A percentile compares a stretch with the other conserved stretches of the same genome.
phyloP scores from a whole-genome alignment of 2,113 vertebrate genomes.

The Larimichthys crocea region DNA sequence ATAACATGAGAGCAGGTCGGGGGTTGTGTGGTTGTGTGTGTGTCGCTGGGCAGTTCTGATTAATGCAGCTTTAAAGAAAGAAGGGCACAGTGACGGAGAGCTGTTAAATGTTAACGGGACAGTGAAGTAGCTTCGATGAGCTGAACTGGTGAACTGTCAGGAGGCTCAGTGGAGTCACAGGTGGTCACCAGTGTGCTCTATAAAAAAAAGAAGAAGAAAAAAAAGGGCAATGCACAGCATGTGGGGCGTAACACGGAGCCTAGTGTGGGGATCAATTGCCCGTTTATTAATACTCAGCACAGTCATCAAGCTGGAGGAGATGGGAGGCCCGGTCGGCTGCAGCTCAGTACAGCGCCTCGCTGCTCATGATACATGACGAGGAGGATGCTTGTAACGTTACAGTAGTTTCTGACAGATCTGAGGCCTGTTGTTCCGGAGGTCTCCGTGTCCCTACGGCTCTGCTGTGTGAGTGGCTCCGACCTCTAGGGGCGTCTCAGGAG shows the following conservation, averaged over 20 bases:
- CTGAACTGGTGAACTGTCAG: slow-evolving; percentile 24
- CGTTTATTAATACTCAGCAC: not conserved
- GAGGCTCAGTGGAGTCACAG: slow-evolving; percentile 18
- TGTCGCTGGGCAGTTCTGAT: not conserved
- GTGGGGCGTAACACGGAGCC: not conserved
- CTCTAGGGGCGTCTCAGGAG: slow-evolving; percentile 63
- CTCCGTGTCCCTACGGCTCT: slow-evolving; percentile 57
- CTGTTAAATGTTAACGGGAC: not conserved
- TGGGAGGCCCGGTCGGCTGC: slow-evolving; percentile 4
- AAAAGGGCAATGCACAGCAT: slow-evolving; percentile 35
- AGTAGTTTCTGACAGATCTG: slow-evolving; percentile 5
- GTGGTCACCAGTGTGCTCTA: slow-evolving; percentile 4
- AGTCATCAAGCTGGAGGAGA: slow-evolving; percentile 7
- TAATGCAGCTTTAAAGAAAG: slow-evolving; percentile 23
- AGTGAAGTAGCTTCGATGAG: slow-evolving; percentile 3
- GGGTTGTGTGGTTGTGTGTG: too few relatives aligned
- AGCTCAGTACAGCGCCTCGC: slow-evolving; percentile 1
- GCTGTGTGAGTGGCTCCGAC: slow-evolving; percentile 54
- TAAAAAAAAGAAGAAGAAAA: not conserved
- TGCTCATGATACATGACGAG: not conserved
- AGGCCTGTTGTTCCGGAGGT: not conserved
- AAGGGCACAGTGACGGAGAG: not conserved
- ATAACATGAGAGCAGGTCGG: not conserved
- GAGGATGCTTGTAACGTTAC: not conserved
- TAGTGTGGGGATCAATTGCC: slow-evolving; percentile 16